Conservation (phyloP, 2,113 vertebrate genomes). For the Cromileptes altivelis region DNA sequence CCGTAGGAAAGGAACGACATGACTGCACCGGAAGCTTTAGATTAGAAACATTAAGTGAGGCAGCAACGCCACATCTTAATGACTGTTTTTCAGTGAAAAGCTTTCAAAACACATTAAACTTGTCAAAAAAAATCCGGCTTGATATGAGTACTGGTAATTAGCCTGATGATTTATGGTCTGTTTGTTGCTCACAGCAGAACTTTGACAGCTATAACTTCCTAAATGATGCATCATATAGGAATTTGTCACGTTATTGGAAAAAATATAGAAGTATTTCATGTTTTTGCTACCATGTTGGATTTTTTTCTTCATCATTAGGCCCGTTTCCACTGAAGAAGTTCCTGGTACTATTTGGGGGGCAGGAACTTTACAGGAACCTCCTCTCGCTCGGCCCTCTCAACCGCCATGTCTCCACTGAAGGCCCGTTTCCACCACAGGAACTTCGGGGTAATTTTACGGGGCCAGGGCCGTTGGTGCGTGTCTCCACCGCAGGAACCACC, state of each 20-base stretch:
- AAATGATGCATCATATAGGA: not conserved
- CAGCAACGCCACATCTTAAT: not conserved
- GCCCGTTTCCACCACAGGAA: too few relatives aligned
- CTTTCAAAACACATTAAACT: slow-evolving; percentile 14
- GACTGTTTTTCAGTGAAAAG: not conserved
- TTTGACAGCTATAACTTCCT: not conserved
- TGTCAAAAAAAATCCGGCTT: not conserved
- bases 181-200: not conserved
- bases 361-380: too few relatives aligned
- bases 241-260: not conserved
- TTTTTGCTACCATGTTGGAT: too few relatives aligned
- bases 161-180: not conserved
- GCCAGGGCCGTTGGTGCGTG: too few relatives aligned
- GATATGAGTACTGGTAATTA: not conserved
- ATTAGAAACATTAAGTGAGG: slow-evolving; percentile 23
- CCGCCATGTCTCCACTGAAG: too few relatives aligned
- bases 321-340: too few relatives aligned
- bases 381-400: too few relatives aligned
- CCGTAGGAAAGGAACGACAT: slow-evolving; percentile 12
- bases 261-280: too few relatives aligned
- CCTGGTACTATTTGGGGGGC: too few relatives aligned
- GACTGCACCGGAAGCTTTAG: slow-evolving; percentile 11
- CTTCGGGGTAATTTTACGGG: too few relatives aligned
- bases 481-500: too few relatives aligned
- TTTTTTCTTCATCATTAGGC: too few relatives aligned